A percentile compares a stretch with the other conserved stretches of the same genome.
Evolutionary conservation across 2,797 vertebrate species (phyloP).

Genomic region (Picus viridis): DNA sequence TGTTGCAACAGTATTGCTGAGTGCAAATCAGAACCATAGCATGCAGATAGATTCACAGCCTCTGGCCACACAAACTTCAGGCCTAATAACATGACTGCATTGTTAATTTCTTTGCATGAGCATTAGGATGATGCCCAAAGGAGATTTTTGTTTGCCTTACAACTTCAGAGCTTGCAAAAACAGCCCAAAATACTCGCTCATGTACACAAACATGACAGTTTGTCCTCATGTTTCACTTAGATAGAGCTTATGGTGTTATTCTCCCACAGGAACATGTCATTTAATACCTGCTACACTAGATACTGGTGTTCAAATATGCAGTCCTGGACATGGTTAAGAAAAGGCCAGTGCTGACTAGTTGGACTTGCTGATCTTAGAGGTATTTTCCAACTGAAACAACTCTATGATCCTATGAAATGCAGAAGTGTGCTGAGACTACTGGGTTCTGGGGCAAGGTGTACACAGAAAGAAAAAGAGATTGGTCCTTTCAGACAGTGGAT

Average conservation of each 20-base stretch:
- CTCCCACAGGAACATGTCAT: slow-evolving; percentile 7
- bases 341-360: background rate
- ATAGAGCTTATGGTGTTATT: background rate
- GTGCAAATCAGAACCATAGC: background rate
- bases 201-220: background rate
- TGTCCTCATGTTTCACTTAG: background rate
- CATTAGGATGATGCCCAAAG: background rate
- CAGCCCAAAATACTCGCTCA: background rate
- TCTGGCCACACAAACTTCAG: background rate
- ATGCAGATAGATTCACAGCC: background rate
- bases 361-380: too few relatives aligned
- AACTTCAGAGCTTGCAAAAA: slow-evolving; percentile 8
- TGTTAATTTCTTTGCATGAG: background rate
- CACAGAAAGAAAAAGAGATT: background rate
- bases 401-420: background rate
- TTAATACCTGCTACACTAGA: background rate
- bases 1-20: background rate
- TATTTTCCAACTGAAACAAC: too few relatives aligned
- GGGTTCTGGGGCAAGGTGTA: background rate
- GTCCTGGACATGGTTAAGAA: background rate
- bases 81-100: background rate
- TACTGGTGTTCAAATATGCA: background rate
- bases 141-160: background rate
- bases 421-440: background rate
- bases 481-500: background rate